Evolutionary conservation across 2,113 vertebrate genomes (phyloP).

Genomic region (Centrocercus urophasianus): DNA sequence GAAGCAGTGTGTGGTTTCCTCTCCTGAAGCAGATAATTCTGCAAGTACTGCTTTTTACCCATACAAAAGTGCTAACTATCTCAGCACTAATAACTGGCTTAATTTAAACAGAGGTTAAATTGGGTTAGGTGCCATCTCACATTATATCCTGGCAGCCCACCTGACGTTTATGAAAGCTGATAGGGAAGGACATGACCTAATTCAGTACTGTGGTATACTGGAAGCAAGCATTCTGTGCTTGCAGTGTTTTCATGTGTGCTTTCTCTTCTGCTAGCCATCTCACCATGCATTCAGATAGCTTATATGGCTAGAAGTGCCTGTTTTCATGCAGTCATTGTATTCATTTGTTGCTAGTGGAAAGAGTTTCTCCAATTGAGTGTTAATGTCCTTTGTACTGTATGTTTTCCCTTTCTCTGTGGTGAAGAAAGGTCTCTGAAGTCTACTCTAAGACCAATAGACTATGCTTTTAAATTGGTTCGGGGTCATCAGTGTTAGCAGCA

Average conservation of each 20-base stretch:
- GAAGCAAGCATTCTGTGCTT: neutral
- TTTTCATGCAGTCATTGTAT: neutral
- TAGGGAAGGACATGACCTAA: neutral
- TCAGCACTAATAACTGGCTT: neutral
- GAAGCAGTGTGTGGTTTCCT: neutral
- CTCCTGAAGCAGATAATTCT: neutral
- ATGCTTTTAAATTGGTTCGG: neutral
- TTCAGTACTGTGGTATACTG: neutral
- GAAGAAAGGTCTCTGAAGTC: neutral
- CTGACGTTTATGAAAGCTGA: neutral
- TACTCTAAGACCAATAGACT: neutral
- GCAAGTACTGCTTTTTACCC: neutral
- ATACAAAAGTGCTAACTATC: neutral
- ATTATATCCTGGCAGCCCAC: slow-evolving; percentile 12
- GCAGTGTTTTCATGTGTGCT: neutral
- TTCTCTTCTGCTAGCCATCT: neutral
- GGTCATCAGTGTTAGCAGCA: neutral
- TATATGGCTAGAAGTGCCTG: neutral
- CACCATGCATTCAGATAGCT: neutral
- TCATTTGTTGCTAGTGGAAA: neutral
- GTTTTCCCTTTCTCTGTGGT: neutral
- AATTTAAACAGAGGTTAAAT: slow-evolving; percentile 5
- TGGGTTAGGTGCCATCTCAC: neutral
- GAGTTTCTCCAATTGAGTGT: neutral
- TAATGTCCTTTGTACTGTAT: neutral